A percentile compares a stretch with the other conserved stretches of the same genome.
These are phyloP conservation scores for Tragopan temminckii DNA, from an alignment of 2,797 vertebrate genomes.

Conservation along the genomic window DNA sequence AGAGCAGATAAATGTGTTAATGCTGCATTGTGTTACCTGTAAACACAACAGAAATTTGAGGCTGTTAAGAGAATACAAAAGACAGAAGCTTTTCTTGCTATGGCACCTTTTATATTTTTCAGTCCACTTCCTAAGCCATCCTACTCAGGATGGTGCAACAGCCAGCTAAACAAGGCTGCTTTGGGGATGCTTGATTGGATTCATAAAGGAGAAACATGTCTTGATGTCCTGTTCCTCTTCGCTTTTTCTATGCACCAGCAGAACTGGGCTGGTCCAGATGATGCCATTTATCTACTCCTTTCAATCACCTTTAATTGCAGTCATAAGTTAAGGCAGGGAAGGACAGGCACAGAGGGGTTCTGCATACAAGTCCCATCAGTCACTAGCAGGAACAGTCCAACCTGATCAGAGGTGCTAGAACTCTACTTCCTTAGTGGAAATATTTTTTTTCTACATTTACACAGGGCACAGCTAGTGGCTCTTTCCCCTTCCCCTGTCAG, in stretches of 20 bases:
- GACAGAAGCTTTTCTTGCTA: not conserved
- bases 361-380: not conserved
- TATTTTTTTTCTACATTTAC: conserved; percentile 16
- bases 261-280: not conserved
- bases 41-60: not conserved
- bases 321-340: not conserved
- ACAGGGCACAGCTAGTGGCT: conserved; percentile 19
- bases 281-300: not conserved
- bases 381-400: not conserved
- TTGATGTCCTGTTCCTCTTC: not conserved
- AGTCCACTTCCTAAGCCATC: not conserved
- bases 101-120: not conserved
- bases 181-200: not conserved
- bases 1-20: not conserved
- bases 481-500: not conserved
- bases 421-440: not conserved
- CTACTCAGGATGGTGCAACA: not conserved
- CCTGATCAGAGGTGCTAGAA: not conserved
- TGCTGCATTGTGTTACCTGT: not conserved
- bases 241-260: not conserved
- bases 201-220: not conserved
- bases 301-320: not conserved
- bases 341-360: not conserved
- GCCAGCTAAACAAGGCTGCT: not conserved
- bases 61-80: not conserved